Evolutionary conservation across 2,113 vertebrate species (phyloP).

Genomic region (Lates calcarifer): DNA sequence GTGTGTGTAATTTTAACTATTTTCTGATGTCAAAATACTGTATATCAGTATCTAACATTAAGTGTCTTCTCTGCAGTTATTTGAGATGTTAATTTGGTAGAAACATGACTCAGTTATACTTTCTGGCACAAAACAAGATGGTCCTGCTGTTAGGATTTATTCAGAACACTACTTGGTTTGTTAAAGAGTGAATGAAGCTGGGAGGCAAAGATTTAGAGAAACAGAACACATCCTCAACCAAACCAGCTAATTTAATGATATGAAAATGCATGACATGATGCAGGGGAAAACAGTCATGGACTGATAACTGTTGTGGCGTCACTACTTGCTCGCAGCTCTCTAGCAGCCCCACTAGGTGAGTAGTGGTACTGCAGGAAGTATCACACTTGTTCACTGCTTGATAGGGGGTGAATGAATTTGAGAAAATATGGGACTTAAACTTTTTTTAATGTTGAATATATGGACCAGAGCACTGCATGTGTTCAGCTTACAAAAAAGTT

Average conservation of each 20-base stretch:
- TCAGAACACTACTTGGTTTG: conserved; percentile 38
- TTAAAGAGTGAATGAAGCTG: conserved; percentile 17
- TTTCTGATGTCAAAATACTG: neutral
- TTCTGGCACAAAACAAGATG: conserved; percentile 15
- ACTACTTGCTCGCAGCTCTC: conserved; percentile 40
- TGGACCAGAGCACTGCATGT: no score
- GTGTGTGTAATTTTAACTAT: no score
- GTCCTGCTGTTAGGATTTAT: conserved; percentile 10
- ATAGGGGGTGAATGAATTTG: neutral
- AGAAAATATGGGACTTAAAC: no score
- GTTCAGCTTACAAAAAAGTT: no score
- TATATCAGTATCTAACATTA: neutral
- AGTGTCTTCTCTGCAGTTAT: neutral
- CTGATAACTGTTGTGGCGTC: neutral
- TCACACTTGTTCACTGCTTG: neutral
- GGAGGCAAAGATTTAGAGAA: conserved; percentile 17
- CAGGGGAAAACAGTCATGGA: neutral
- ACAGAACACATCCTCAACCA: conserved; percentile 15
- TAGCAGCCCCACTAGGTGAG: conserved; percentile 65
- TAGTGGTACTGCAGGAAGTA: conserved; percentile 45
- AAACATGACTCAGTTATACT: conserved; percentile 1
- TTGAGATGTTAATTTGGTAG: conserved; percentile 5
- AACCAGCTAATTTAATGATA: conserved; percentile 39
- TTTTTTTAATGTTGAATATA: no score
- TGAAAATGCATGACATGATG: conserved; percentile 18